Conservation (phyloP, 2,797 vertebrate species). For the Enteromius treurensis region DNA sequence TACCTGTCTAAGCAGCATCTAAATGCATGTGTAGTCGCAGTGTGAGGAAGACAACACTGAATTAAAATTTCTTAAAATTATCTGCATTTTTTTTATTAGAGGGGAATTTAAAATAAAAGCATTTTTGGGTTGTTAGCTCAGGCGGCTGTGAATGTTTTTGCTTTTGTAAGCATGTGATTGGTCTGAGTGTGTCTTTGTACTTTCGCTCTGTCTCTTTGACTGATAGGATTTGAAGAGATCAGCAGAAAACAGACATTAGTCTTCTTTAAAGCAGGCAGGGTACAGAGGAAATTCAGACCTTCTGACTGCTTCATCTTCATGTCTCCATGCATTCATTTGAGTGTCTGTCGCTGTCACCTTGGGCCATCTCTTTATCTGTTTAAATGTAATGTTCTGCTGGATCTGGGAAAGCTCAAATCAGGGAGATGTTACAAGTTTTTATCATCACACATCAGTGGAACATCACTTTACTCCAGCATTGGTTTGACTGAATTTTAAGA, state of each 20-base stretch:
- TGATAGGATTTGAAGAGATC: conserved; percentile 34
- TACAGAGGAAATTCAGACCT: conserved; percentile 14
- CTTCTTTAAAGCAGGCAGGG: conserved; percentile 17
- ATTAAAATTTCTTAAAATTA: neutral
- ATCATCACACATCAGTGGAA: neutral
- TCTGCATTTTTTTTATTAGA: neutral
- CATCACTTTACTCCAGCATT: neutral
- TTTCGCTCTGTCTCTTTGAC: conserved; percentile 24
- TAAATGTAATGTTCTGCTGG: neutral
- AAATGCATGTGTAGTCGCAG: neutral
- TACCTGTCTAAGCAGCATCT: conserved; percentile 40
- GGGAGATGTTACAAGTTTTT: conserved; percentile 1
- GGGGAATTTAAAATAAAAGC: neutral
- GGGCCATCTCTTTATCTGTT: neutral
- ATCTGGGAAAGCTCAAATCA: neutral
- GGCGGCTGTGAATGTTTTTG: neutral
- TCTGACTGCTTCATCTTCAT: conserved; percentile 13
- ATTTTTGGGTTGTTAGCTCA: neutral
- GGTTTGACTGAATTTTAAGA: neutral
- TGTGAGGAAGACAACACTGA: neutral
- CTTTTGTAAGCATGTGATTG: conserved; percentile 1
- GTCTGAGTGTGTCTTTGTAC: conserved; percentile 14
- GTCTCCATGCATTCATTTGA: neutral
- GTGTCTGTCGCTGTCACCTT: neutral
- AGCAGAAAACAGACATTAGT: conserved; percentile 19